Evolutionary conservation across 1,140 invertebrate genomes (phyloP), one percentile per base, ranked within the genome.

Genomic region (Calycopis cecrops): DNA sequence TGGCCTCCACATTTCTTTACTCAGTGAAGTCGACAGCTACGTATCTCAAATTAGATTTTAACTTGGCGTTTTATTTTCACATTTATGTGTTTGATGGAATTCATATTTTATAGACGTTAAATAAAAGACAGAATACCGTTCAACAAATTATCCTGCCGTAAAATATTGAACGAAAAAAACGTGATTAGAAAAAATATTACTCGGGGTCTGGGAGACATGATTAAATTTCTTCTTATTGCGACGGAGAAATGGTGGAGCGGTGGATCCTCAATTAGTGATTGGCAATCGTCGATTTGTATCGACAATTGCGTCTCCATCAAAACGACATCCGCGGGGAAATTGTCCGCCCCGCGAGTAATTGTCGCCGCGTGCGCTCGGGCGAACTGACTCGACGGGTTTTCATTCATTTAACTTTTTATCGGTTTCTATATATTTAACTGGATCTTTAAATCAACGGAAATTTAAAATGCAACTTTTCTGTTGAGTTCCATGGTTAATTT

Each of bases 241-340:
- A 28, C 21, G 21, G 21, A 28, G 21, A 28, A 28, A 28, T 28
- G 21, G 21, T 11, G 28, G 48, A 35, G 28, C 48, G 48, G 35
- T 34, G 28, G 37, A 38, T 52, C 51, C 17, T 40, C 51, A 52
- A 52, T 52, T 52, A 52, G 35, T 42, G 51, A 52, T 52, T 52
- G 18, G 17, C 51, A 42, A 52, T 52, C 35, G 51, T 11, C 51
- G 33, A 10, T 50, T 34, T 52, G 51, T 52, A 52, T 52, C 51
- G 51, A 40, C 51, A 52, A 52, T 50, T 59, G 52, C 35, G 17
- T 52, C 34, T 53, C 35, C 10, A 57, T 63, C 60, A 63, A 60
- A 65, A 69, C 63, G 62, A 63, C 65, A 65, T 63, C 65, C 69
- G 50, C 55, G 52, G 69, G 69, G 69, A 68, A 70, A 70, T 70